Evolutionary conservation across 2,113 vertebrate genomes (phyloP), one percentile per base, ranked within the genome.

Genomic region (Centropristis striata): DNA sequence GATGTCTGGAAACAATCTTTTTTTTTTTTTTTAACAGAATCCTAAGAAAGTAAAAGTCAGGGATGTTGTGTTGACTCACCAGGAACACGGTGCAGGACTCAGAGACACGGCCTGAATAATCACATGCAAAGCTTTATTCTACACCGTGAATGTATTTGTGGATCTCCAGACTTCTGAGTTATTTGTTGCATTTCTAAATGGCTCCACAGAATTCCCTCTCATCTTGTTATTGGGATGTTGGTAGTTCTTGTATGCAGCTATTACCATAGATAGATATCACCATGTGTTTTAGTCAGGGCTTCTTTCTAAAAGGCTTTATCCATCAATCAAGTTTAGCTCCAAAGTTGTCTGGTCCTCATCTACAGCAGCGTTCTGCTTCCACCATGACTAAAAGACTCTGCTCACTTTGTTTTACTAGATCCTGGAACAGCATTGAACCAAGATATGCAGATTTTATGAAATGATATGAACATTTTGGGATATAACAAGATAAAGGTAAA

Each of bases 111-210:
- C 86, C 87, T 84, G 61, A 73, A 44, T 10, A 85, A 78, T 73
- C 65, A 81, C 94, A 94, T 77, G 81, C 88, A 92, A 88, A 94
- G 93, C 93, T 95, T 94, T 95, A 95, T 85, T 78, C 51, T 87
- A 86, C 88, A 81, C 81, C 77, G 65, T 94, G 92, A 95, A 94
- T 93, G 93, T 93, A 93, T 91, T 87, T 72, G 83, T 84, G 88
- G 80, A 89, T 25, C 23, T 84, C 47, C 0, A 70, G 25, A 80
- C 41, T 32, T 76, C 36, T 15, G 42, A 83, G 47, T 53, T 44
- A 15, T 37, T 71, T 67, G 67, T 39, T 71, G 60, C 58, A 5
- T 85, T 85, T 84, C 61, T 60, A 51, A n/a, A 25, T 67, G 66
- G 72, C 71, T 54, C 25, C 65, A 21, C 66, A 53, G 32, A 41